Evolutionary conservation across 1,140 invertebrate species (phyloP).

Genomic region (Heliothis subflexa): DNA sequence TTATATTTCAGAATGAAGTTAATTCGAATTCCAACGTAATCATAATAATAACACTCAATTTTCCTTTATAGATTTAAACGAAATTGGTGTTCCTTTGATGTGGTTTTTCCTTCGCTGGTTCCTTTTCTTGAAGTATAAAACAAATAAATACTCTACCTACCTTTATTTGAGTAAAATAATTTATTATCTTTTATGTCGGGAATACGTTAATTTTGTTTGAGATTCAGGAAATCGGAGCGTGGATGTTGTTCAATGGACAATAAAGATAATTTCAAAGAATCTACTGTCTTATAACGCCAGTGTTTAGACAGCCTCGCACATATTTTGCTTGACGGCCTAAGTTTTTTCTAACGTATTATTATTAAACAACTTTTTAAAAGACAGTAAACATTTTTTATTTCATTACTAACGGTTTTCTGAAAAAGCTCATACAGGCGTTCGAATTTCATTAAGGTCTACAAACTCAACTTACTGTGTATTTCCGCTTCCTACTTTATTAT

Average conservation of each 20-base stretch:
- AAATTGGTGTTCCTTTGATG: not conserved
- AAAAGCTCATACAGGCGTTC: slow-evolving; percentile 21
- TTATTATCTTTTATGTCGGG: too few relatives aligned
- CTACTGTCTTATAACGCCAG: too few relatives aligned
- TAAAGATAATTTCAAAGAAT: too few relatives aligned
- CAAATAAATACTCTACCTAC: too few relatives aligned
- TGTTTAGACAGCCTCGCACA: too few relatives aligned
- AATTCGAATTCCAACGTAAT: slow-evolving; percentile 7
- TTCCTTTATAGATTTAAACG: slow-evolving; percentile 1
- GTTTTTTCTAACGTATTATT: not conserved
- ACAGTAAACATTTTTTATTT: slow-evolving; percentile 22
- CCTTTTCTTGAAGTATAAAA: too few relatives aligned
- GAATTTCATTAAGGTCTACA: slow-evolving; percentile 25
- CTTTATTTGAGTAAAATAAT: too few relatives aligned
- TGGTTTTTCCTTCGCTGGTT: too few relatives aligned
- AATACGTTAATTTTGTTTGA: too few relatives aligned
- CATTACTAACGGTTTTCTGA: not conserved
- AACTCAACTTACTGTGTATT: slow-evolving; percentile 19
- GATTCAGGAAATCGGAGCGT: too few relatives aligned
- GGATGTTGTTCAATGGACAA: too few relatives aligned
- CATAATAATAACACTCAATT: not conserved
- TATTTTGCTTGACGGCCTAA: too few relatives aligned
- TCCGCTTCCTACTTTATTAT: slow-evolving; percentile 40
- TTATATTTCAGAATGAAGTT: not conserved
- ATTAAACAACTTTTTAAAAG: not conserved